Evolutionary conservation across 2,113 vertebrate species (phyloP).

Genomic region (Drymodes brunneopygia): DNA sequence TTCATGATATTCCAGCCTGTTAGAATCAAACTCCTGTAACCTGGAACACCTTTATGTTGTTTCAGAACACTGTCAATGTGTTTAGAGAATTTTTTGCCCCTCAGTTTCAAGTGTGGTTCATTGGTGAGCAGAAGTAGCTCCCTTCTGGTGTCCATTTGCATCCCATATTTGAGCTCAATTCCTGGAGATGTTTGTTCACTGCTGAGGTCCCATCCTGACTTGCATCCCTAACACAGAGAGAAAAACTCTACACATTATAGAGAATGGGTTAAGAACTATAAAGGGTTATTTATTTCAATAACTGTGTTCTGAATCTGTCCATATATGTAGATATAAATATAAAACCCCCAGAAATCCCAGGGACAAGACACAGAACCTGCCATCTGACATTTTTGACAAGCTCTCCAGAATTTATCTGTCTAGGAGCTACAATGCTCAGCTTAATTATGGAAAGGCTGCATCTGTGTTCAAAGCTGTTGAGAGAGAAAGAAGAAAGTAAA

Average conservation of each 20-base stretch:
- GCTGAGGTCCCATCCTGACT: neutral
- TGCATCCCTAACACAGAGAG: neutral
- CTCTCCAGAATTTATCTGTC: slow-evolving; percentile 47
- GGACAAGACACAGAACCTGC: slow-evolving; percentile 4
- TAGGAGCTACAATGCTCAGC: slow-evolving; percentile 32
- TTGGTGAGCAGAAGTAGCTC: neutral
- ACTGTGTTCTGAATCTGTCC: neutral
- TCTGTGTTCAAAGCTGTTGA: slow-evolving; percentile 70
- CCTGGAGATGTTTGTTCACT: neutral
- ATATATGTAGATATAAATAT: neutral
- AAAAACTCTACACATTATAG: neutral
- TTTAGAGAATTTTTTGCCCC: neutral
- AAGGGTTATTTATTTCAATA: neutral
- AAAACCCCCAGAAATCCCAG: neutral
- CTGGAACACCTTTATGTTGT: neutral
- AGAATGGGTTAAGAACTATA: neutral
- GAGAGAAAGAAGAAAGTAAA: slow-evolving; percentile 63
- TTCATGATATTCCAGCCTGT: neutral
- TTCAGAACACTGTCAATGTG: neutral
- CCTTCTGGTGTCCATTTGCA: neutral
- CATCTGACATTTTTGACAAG: slow-evolving; percentile 45
- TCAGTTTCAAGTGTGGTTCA: neutral
- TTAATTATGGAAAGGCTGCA: slow-evolving; percentile 69
- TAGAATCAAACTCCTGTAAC: neutral
- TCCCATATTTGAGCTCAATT: neutral